Percentiles rank a stretch among this genome's conserved stretches.
Evolutionary conservation across 2,797 vertebrate species (phyloP).

Genomic region (Ciconia nigra): DNA sequence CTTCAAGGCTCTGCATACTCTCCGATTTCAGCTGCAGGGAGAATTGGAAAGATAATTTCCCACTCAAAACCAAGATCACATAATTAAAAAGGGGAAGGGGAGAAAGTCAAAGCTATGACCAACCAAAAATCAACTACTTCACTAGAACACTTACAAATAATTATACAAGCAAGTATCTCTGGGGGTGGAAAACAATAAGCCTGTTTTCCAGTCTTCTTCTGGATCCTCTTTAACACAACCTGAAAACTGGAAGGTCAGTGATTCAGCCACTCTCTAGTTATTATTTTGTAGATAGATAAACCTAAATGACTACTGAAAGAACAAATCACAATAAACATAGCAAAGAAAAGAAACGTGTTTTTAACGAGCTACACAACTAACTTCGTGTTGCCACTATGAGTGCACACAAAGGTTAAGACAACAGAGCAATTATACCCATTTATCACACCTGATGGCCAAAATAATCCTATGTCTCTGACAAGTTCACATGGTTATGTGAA

Average conservation of each 20-base stretch:
- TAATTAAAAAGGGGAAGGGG: neutral
- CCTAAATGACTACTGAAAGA: neutral
- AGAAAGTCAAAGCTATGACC: neutral
- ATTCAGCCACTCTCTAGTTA: neutral
- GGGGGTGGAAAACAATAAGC: fast-evolving
- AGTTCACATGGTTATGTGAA: neutral
- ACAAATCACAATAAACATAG: neutral
- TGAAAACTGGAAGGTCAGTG: neutral
- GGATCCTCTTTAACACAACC: neutral
- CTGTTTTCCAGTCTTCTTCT: neutral
- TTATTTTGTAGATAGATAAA: neutral
- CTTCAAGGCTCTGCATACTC: neutral
- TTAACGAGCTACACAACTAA: conserved; percentile 8
- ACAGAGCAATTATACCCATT: conserved; percentile 2
- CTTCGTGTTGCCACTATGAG: neutral
- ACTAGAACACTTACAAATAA: neutral
- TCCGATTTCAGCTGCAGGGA: neutral
- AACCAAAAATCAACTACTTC: neutral
- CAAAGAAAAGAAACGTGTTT: neutral
- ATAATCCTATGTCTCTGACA: neutral
- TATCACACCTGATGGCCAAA: conserved; percentile 6
- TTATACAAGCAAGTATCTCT: neutral
- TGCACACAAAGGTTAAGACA: neutral
- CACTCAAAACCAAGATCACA: neutral
- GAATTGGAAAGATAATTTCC: neutral